Evolutionary conservation across 2,797 vertebrate genomes (phyloP).

Genomic region (Heterohyrax brucei): DNA sequence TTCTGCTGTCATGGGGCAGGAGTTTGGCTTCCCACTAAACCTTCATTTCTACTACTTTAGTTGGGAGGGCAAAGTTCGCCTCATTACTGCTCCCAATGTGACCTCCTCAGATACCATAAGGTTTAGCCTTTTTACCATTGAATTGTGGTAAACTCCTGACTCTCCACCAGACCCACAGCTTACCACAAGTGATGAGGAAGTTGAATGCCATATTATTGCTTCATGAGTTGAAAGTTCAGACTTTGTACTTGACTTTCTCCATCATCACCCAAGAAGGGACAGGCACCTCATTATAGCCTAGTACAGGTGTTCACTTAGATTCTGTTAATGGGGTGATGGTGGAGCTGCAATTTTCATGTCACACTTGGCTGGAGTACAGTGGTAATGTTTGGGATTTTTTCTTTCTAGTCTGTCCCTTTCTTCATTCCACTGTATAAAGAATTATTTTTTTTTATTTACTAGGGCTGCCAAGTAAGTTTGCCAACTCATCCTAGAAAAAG

Average conservation of each 20-base stretch:
- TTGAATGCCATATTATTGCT: background rate
- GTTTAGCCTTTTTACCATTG: background rate
- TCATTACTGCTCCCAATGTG: background rate
- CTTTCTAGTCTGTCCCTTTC: background rate
- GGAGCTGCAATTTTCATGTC: background rate
- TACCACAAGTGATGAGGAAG: background rate
- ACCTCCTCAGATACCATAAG: background rate
- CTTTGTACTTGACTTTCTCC: background rate
- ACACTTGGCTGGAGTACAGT: background rate
- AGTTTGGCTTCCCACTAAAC: background rate
- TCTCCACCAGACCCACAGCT: background rate
- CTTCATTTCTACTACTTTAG: background rate
- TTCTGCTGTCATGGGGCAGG: background rate
- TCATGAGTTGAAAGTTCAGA: background rate
- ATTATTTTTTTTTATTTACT: too few relatives aligned
- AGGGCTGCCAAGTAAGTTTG: too few relatives aligned
- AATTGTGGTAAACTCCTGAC: background rate
- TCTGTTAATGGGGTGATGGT: background rate
- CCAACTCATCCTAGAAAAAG: too few relatives aligned
- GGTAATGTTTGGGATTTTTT: background rate
- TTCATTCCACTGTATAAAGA: background rate
- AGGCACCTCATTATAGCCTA: background rate
- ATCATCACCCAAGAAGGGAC: background rate
- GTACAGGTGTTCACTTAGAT: too few relatives aligned
- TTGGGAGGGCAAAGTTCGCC: fast-evolving